Evolutionary conservation across 2,888 invertebrate species (phyloP).

Genomic region (Parnassius orleans): DNA sequence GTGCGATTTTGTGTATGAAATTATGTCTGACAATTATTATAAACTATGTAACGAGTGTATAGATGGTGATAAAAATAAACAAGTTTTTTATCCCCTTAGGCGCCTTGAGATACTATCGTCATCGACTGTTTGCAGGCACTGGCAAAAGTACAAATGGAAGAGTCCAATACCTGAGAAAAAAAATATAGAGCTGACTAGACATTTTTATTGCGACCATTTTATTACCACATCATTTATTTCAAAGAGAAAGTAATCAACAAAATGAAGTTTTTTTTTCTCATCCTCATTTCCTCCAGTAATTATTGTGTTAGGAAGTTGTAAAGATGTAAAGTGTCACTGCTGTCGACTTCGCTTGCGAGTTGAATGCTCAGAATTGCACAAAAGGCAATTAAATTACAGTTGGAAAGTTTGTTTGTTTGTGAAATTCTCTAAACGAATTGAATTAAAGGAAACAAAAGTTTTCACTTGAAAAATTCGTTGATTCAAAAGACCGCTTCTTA

Average conservation of each 20-base stretch:
- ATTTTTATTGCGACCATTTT: too few species aligned
- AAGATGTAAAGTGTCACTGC: conserved; percentile 20
- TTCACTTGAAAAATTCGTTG: background rate
- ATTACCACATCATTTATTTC: background rate
- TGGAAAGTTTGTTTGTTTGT: conserved; percentile 20
- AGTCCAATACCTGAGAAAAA: too few species aligned
- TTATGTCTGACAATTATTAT: too few species aligned
- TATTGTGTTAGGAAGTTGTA: conserved; percentile 21
- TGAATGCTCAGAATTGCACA: conserved; percentile 7
- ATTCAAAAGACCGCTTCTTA: too few species aligned
- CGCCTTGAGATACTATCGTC: too few species aligned
- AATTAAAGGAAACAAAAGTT: background rate
- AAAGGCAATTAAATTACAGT: conserved; percentile 21
- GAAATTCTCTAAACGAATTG: conserved; percentile 7
- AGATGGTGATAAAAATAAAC: too few species aligned
- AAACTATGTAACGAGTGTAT: too few species aligned
- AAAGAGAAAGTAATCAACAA: conserved; percentile 16
- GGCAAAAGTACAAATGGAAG: too few species aligned
- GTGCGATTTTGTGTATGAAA: too few species aligned
- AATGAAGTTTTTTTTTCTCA: conserved; percentile 6
- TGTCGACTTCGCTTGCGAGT: conserved; percentile 11
- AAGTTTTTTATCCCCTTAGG: too few species aligned
- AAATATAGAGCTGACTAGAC: too few species aligned
- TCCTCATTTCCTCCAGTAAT: conserved; percentile 18
- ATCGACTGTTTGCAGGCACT: too few species aligned